phyloP scores from a whole-genome alignment of 1,140 invertebrate species.

The Ephestia elutella region DNA sequence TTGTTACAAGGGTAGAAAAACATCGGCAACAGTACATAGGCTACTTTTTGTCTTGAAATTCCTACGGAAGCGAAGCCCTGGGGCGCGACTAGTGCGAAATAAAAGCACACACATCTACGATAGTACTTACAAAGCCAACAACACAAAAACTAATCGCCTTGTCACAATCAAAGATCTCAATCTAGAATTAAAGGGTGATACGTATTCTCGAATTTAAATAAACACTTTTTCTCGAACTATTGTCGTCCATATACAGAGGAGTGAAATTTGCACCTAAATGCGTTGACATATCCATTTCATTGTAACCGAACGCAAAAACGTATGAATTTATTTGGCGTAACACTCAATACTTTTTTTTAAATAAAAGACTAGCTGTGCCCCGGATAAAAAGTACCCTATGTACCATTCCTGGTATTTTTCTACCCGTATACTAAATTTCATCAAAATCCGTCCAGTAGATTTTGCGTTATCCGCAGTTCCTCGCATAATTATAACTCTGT shows the following conservation, averaged over 20 bases:
- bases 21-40: no score
- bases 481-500: no score
- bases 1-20: no score
- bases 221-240: constrained; percentile 1
- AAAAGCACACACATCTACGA: no score
- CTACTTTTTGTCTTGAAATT: no score
- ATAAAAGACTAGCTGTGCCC: not conserved
- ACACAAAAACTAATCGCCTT: not conserved
- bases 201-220: not conserved
- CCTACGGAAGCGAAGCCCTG: no score
- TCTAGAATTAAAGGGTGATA: not conserved
- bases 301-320: not conserved
- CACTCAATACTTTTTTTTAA: not conserved
- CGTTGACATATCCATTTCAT: not conserved
- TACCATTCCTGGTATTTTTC: no score
- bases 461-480: no score
- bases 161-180: not conserved
- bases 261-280: not conserved
- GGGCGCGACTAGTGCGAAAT: no score
- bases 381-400: no score
- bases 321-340: not conserved
- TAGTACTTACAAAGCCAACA: not conserved
- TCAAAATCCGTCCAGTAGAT: no score
- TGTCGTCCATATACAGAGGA: not conserved
- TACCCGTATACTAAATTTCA: no score